Percentiles rank a stretch among this genome's conserved stretches.
Conservation (phyloP, 2,888 invertebrate genomes). For the Sympetrum striolatum region DNA sequence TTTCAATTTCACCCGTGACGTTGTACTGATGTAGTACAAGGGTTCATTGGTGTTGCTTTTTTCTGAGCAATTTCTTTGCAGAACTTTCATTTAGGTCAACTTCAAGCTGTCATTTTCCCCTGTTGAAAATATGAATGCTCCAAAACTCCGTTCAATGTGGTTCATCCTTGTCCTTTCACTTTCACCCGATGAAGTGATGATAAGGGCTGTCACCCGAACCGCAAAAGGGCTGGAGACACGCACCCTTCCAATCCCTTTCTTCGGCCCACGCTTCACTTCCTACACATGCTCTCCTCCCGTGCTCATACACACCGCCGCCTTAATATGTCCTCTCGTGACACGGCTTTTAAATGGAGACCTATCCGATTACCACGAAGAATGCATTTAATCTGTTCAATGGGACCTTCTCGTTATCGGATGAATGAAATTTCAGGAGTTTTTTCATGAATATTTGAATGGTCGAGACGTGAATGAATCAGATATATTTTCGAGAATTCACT, state of each 20-base stretch:
- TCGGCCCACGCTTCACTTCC: not conserved
- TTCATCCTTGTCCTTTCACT: not conserved
- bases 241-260: not conserved
- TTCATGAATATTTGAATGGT: no score
- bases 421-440: no score
- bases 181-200: not conserved
- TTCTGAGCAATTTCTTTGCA: no score
- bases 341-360: not conserved
- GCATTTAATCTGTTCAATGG: not conserved
- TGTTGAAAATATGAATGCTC: not conserved
- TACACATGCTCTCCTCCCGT: not conserved
- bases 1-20: no score
- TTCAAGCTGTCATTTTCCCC: no score
- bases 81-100: no score
- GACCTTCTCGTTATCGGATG: no score
- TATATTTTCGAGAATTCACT: no score
- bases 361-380: not conserved
- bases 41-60: no score
- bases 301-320: not conserved
- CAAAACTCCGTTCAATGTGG: not conserved
- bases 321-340: not conserved
- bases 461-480: no score
- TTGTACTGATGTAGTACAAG: no score
- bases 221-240: not conserved
- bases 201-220: not conserved